Conservation (phyloP, 2,797 vertebrate species). For the Eulemur rubriventer region DNA sequence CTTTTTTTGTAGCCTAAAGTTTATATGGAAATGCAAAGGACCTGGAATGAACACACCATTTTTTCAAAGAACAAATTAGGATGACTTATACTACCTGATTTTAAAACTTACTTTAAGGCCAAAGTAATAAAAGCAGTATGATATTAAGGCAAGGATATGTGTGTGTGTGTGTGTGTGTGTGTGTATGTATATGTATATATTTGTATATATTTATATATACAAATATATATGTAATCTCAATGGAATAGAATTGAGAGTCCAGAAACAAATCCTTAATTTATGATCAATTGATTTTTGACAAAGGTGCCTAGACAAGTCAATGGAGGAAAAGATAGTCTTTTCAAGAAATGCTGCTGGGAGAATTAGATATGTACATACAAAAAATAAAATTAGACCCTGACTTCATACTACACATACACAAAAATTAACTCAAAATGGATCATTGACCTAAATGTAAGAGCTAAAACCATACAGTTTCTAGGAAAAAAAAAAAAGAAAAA, state of each 20-base stretch:
- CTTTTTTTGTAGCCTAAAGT: constrained; percentile 12
- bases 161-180: too few species aligned
- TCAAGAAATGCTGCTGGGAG: not conserved
- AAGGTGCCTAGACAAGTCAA: not conserved
- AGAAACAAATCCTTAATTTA: constrained; percentile 34
- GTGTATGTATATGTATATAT: too few species aligned
- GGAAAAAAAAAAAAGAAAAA: not conserved
- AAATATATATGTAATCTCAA: not conserved
- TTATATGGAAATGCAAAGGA: not conserved
- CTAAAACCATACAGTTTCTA: not conserved
- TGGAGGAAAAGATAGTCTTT: not conserved
- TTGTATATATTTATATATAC: too few species aligned
- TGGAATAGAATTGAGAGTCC: not conserved
- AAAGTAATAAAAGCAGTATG: not conserved
- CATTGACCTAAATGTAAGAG: not conserved
- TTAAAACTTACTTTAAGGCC: not conserved
- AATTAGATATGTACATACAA: not conserved
- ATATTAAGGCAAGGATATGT: not conserved
- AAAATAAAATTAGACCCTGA: not conserved
- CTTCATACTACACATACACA: not conserved
- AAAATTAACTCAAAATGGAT: constrained; percentile 17
- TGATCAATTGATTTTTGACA: not conserved
- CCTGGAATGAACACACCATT: not conserved
- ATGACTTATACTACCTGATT: not conserved
- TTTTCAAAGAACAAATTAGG: not conserved